Evolutionary conservation across 2,797 vertebrate species (phyloP), one percentile per base, ranked within the genome.

Genomic region (Pangasius krempfi): DNA sequence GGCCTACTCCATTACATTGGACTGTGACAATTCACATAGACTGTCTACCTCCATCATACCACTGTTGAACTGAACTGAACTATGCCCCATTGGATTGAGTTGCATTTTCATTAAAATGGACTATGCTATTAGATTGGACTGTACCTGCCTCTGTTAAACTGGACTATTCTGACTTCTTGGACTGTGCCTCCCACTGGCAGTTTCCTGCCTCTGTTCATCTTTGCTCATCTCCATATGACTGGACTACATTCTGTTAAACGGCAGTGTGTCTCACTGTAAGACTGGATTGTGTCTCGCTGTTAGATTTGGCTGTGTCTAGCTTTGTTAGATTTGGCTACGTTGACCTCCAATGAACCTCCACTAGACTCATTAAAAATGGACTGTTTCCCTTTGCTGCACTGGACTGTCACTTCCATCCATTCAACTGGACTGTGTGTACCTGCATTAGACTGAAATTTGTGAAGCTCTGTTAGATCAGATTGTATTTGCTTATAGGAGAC

Each of bases 401-500:
- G 70, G 66, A 56, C 27, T 7, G 10, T 33, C 66, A n/a, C 27
- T 30, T 18, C 9, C 16, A 5, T 66, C 82, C 62, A 62, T 58
- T 44, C 16, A 27, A 20, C n/a, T 47, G 33, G 75, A 80, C 60
- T 7, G 2, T 6, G 30, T 20, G 47, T 30, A 22, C 47, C 5
- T 72, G 33, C 22, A 73, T 62, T 62, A 81, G 50, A 50, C 44
- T 8, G 30, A 87, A 66, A 50, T 33, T 14, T 37, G 40, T 18
- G 6, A 27, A 7, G 14, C 16, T 76, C 18, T 76, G 54, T 62
- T 47, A 5, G 72, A 47, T 85, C 66, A 56, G 44, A 76, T 56
- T 83, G 44, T 86, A 27, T 76, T 89, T 83, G 76, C 84, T 62
- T 52, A 30, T 37, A 73, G 76, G 52, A 86, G 78, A 82, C n/a